Evolutionary conservation across 2,888 invertebrate species (phyloP).

Genomic region (Iselma pallidipennis): DNA sequence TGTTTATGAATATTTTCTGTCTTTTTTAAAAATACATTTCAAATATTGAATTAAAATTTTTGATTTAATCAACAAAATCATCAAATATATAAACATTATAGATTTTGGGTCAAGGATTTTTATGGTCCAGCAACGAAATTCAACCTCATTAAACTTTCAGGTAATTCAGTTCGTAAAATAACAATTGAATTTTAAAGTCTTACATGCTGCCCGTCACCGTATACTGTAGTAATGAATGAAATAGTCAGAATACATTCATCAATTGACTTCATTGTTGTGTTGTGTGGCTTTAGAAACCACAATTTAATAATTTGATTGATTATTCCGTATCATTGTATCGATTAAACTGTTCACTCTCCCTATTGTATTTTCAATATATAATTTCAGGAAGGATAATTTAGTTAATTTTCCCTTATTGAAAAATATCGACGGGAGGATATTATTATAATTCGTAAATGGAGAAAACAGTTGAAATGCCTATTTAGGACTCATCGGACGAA

Average conservation of each 20-base stretch:
- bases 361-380: neutral
- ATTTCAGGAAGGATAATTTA: neutral
- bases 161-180: constrained; percentile 6
- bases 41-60: neutral
- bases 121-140: neutral
- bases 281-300: neutral
- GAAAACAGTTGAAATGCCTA: neutral
- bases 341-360: neutral
- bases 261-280: neutral
- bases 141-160: neutral
- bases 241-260: neutral
- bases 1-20: too few species aligned
- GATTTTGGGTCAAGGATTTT: neutral
- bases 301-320: neutral
- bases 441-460: neutral
- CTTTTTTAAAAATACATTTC: too few species aligned
- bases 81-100: neutral
- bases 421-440: neutral
- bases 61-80: neutral
- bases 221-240: constrained; percentile 1
- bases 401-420: neutral
- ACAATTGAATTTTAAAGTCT: constrained; percentile 2
- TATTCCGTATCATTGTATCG: neutral
- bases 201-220: neutral
- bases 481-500: neutral